Evolutionary conservation across 2,113 vertebrate genomes (phyloP), one percentile per base, ranked within the genome.

Genomic region (Illadopsis cleaveri): DNA sequence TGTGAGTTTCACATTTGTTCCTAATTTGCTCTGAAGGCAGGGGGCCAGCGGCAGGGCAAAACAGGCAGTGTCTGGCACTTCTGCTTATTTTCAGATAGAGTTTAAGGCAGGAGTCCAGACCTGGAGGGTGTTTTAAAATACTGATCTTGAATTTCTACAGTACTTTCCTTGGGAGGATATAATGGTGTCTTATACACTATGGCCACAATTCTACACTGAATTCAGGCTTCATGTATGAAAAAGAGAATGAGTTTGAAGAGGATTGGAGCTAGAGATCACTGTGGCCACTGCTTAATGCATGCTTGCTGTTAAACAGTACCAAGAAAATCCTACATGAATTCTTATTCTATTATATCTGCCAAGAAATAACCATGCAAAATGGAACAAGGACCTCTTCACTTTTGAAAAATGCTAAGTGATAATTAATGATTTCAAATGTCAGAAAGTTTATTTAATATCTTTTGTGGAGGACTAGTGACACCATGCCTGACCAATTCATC

Each of bases 61-160:
- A 64, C 73, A 90, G 88, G 80, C 92, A 83, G 72, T 13, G 68
- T 94, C 92, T 96, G 93, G 94, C 76, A 92, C 76, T 90, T 94
- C 94, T 83, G 90, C 93, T 94, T 95, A 89, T 89, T 96, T 93
- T 96, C 92, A 94, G 93, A 83, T 40, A 61, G 90, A 79, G 61
- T 94, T 93, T 93, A 92, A 90, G 92, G 92, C 86, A 83, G 5
- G 47, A 88, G 44, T 86, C 82, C 90, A 96, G 72, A 83, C 61
- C 88, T 92, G 64, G 64, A 90, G 80, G 86, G 80, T 73, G 57
- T 70, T 86, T 86, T 82, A 83, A 90, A 96, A 84, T 45, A 83
- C 31, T 11, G 58, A 57, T 86, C 92, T 89, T 70, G n/a, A 88
- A 90, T 90, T 92, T 92, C 88, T 94, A 61, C 28, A 64, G 48